Conservation (phyloP, 2,888 invertebrate species). For the Meteorus cinctellus region DNA sequence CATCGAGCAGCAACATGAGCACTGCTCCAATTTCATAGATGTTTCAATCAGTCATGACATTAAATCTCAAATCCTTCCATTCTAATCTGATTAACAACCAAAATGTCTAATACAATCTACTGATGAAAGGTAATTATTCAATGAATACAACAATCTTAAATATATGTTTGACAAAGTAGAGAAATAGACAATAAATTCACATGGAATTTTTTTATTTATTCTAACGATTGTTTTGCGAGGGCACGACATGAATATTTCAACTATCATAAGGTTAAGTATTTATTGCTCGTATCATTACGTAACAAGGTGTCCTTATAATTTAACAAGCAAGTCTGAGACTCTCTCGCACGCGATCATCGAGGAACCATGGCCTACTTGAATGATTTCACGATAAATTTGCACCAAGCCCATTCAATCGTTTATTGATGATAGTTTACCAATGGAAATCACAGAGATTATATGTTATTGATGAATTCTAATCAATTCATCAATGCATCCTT, state of each 20-base stretch:
- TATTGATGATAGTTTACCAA: constrained; percentile 36
- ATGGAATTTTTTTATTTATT: neutral
- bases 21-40: no score
- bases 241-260: constrained; percentile 27
- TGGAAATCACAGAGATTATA: constrained; percentile 11
- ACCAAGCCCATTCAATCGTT: constrained; percentile 34
- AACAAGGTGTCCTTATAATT: constrained; percentile 35
- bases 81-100: no score
- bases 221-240: constrained; percentile 15
- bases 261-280: constrained; percentile 30
- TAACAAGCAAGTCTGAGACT: constrained; percentile 29
- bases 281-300: constrained; percentile 35
- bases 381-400: constrained; percentile 40
- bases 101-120: no score
- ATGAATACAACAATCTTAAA: no score
- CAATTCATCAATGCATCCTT: constrained; percentile 15
- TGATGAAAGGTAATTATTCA: no score
- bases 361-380: constrained; percentile 53
- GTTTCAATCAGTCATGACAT: no score
- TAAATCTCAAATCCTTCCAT: no score
- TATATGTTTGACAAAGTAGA: no score
- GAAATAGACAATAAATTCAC: no score
- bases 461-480: neutral
- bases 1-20: no score
- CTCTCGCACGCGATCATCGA: constrained; percentile 28